A percentile compares a stretch with the other conserved stretches of the same genome.
Conservation (phyloP, 2,888 invertebrate species). For the Parthenolecanium corni region DNA sequence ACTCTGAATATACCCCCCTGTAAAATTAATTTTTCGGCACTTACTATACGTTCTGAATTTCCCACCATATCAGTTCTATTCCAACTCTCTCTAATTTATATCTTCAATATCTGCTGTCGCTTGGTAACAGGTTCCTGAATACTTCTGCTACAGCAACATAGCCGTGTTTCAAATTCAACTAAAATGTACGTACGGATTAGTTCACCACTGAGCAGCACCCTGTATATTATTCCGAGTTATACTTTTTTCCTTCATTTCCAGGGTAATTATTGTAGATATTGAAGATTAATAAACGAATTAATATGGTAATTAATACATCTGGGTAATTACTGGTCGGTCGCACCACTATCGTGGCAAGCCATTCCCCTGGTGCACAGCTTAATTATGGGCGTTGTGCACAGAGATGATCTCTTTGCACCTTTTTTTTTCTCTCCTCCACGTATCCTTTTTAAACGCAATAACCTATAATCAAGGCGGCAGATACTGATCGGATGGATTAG, state of each 20-base stretch:
- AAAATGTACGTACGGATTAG: no score
- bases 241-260: not conserved
- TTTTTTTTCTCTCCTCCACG: not conserved
- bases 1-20: no score
- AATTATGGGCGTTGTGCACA: constrained; percentile 15
- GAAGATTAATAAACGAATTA: constrained; percentile 13
- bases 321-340: constrained; percentile 9
- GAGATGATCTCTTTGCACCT: constrained; percentile 24
- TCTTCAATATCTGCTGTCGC: no score
- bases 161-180: no score
- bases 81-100: no score
- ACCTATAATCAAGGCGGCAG: constrained; percentile 19
- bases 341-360: constrained; percentile 1
- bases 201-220: not conserved
- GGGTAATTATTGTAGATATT: no score
- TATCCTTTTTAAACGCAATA: constrained; percentile 14
- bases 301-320: constrained; percentile 19
- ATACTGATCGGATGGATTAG: constrained; percentile 1
- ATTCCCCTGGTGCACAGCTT: constrained; percentile 9
- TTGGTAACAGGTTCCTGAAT: no score
- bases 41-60: no score
- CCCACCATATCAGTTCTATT: no score
- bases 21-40: no score
- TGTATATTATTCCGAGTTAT: not conserved
- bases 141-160: no score